phyloP scores from a whole-genome alignment of 2,113 vertebrate species.

The Falco punctatus region DNA sequence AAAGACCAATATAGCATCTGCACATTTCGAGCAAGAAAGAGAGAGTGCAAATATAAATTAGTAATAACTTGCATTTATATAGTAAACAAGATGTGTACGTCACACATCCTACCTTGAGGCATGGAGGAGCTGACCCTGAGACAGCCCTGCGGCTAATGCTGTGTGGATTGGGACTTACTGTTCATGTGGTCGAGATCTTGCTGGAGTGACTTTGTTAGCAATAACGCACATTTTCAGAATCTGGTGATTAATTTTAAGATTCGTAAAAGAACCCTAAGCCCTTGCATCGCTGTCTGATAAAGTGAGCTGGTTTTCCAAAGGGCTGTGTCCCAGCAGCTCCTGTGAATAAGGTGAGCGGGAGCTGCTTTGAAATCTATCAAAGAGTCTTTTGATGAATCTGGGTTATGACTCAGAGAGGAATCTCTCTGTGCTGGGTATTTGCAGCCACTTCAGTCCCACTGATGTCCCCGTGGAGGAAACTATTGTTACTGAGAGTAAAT shows the following conservation, averaged over 20 bases:
- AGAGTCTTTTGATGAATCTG: slow-evolving; percentile 14
- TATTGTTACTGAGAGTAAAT: background rate
- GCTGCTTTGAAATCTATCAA: background rate
- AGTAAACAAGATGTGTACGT: background rate
- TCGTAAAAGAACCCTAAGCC: background rate
- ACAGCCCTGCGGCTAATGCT: background rate
- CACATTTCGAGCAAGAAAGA: background rate
- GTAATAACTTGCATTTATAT: background rate
- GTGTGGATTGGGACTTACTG: background rate
- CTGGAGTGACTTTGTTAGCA: background rate
- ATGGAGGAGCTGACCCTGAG: rapidly evolving
- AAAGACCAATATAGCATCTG: background rate
- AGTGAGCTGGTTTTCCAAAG: background rate
- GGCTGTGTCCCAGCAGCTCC: background rate
- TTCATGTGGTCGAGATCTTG: background rate
- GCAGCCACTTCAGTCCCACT: background rate
- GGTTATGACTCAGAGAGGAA: slow-evolving; percentile 36
- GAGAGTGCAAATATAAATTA: background rate
- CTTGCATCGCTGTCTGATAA: background rate
- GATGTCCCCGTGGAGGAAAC: background rate
- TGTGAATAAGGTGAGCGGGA: background rate
- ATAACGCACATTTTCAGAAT: background rate
- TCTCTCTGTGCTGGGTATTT: background rate
- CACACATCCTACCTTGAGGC: background rate
- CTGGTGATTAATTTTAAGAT: background rate